phyloP scores from a whole-genome alignment of 2,113 vertebrate species.

The Bostrychus sinensis region DNA sequence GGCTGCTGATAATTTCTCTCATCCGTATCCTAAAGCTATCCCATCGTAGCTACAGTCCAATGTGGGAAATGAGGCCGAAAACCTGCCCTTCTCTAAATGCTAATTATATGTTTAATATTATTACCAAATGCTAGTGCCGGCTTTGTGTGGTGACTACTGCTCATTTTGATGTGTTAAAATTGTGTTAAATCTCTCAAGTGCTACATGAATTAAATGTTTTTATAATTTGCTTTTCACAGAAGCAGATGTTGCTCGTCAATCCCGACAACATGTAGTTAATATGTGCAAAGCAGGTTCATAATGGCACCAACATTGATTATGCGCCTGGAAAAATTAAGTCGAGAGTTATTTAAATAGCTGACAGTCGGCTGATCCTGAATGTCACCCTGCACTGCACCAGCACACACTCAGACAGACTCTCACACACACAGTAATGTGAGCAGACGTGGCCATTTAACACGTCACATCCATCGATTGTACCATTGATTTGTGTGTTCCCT shows the following conservation, averaged over 20 bases:
- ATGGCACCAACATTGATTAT: background rate
- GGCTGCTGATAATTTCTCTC: conserved; percentile 1
- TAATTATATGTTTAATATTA: conserved; percentile 7
- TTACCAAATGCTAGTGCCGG: background rate
- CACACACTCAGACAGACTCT: background rate
- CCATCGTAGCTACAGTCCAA: background rate
- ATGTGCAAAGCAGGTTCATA: background rate
- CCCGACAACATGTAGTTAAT: background rate
- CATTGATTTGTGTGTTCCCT: conserved; percentile 54
- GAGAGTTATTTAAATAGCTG: conserved; percentile 6
- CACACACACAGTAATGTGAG: conserved; percentile 12
- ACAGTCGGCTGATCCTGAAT: conserved; percentile 6
- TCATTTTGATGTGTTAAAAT: background rate
- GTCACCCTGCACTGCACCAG: conserved; percentile 10
- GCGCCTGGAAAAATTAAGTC: background rate
- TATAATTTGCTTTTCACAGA: background rate
- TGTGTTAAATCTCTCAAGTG: background rate
- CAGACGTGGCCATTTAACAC: conserved; percentile 40
- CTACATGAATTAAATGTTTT: background rate
- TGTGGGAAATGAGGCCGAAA: conserved; percentile 1
- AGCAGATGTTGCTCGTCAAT: background rate
- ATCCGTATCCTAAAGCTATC: background rate
- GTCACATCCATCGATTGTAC: conserved; percentile 37
- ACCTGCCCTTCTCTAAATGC: conserved; percentile 6
- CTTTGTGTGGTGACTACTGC: background rate